These are phyloP conservation scores for Pseudomyrmex flavicornis DNA, from an alignment of 1,140 invertebrate genomes.

Conservation along the genomic window DNA sequence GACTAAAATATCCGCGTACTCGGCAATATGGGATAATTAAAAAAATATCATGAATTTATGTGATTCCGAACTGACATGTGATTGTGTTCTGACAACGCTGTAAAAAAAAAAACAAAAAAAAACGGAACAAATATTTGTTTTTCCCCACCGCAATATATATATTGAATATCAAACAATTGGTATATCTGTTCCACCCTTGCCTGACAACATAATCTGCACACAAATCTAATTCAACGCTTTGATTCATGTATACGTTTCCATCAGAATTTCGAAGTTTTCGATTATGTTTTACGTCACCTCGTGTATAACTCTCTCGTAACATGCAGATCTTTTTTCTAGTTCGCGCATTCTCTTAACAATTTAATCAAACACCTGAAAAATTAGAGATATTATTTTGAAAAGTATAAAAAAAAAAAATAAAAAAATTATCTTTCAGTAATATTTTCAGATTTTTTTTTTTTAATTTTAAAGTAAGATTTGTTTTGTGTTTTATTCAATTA, in stretches of 20 bases:
- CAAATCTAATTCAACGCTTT: slow-evolving; percentile 7
- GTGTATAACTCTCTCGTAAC: background rate
- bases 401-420: too few species aligned
- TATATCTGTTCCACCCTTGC: background rate
- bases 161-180: slow-evolving; percentile 1
- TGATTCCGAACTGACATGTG: background rate
- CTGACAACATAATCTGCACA: background rate
- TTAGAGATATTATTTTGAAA: too few species aligned
- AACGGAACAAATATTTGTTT: slow-evolving; percentile 23
- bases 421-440: too few species aligned
- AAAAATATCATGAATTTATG: background rate
- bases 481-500: too few species aligned
- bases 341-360: too few species aligned
- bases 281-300: background rate
- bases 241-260: background rate
- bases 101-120: background rate
- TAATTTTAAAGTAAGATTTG: too few species aligned
- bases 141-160: background rate
- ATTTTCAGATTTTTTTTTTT: too few species aligned
- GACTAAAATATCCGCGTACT: slow-evolving; percentile 8
- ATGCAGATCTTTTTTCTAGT: background rate
- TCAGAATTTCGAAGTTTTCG: slow-evolving; percentile 9
- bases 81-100: background rate
- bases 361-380: too few species aligned
- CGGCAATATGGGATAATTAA: slow-evolving; percentile 3